phyloP scores from a whole-genome alignment of 2,888 invertebrate species.

The Oxytorus armatus region DNA sequence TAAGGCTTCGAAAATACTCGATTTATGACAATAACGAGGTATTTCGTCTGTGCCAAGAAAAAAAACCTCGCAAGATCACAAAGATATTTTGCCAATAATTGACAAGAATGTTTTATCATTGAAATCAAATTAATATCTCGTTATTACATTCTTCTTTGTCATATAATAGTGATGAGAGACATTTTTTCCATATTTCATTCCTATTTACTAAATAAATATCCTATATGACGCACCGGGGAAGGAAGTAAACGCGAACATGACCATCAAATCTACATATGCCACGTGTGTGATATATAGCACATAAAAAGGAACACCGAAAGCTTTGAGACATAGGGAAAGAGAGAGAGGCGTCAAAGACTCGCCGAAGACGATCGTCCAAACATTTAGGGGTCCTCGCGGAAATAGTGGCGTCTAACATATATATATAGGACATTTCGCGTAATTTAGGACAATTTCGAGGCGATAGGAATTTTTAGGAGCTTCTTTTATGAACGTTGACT shows the following conservation, averaged over 20 bases:
- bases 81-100: background rate
- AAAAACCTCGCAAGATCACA: background rate
- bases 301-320: slow-evolving; percentile 15
- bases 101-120: slow-evolving; percentile 16
- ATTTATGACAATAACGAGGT: slow-evolving; percentile 32
- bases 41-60: slow-evolving; percentile 22
- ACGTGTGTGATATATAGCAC: slow-evolving; percentile 30
- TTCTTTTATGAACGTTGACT: background rate
- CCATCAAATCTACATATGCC: slow-evolving; percentile 23
- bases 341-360: slow-evolving; percentile 25
- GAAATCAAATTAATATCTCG: slow-evolving; percentile 19
- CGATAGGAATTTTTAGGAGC: background rate
- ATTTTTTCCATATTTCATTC: slow-evolving; percentile 18
- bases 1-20: slow-evolving; percentile 12
- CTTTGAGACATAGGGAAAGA: background rate
- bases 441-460: background rate
- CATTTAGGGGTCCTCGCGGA: slow-evolving; percentile 49
- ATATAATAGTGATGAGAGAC: slow-evolving; percentile 2
- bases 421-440: background rate
- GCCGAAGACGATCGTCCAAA: slow-evolving; percentile 48
- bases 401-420: slow-evolving; percentile 26
- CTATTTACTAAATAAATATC: slow-evolving; percentile 3
- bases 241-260: no score
- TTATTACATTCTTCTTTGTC: slow-evolving; percentile 5
- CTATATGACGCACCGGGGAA: slow-evolving; percentile 1